Evolutionary conservation across 2,113 vertebrate genomes (phyloP).

Genomic region (Caloenas nicobarica): DNA sequence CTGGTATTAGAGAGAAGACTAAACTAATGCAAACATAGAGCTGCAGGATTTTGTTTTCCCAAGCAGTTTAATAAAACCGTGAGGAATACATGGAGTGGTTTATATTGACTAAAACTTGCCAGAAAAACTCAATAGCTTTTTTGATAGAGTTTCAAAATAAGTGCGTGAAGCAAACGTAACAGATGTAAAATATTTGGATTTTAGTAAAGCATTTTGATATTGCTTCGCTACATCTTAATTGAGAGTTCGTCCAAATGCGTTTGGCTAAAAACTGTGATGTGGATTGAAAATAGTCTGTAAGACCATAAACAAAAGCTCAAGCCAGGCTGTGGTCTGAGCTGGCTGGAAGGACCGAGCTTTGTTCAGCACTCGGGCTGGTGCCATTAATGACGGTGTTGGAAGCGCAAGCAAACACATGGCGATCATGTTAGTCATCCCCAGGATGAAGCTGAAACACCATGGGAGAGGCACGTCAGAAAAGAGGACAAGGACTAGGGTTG

Average conservation of each 20-base stretch:
- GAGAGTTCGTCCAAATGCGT: background rate
- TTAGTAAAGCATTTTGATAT: background rate
- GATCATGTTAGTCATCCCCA: fast-evolving
- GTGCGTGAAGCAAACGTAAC: background rate
- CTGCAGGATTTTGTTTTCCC: background rate
- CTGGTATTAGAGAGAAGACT: background rate
- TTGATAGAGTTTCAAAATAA: background rate
- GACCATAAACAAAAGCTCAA: background rate
- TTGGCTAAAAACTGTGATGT: background rate
- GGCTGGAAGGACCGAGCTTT: background rate
- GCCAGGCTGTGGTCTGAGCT: background rate
- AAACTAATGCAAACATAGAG: background rate
- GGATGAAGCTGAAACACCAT: background rate
- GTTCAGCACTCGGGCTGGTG: background rate
- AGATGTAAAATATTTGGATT: slow-evolving; percentile 12
- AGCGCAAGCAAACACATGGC: background rate
- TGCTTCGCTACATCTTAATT: background rate
- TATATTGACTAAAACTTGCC: background rate
- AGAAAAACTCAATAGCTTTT: background rate
- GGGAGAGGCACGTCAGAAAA: background rate
- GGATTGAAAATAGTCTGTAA: background rate
- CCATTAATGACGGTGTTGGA: background rate
- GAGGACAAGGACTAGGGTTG: background rate
- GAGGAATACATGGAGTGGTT: background rate
- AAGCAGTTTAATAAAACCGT: background rate